Conservation (phyloP, 1,140 invertebrate genomes). For the Neodiprion virginianus region DNA sequence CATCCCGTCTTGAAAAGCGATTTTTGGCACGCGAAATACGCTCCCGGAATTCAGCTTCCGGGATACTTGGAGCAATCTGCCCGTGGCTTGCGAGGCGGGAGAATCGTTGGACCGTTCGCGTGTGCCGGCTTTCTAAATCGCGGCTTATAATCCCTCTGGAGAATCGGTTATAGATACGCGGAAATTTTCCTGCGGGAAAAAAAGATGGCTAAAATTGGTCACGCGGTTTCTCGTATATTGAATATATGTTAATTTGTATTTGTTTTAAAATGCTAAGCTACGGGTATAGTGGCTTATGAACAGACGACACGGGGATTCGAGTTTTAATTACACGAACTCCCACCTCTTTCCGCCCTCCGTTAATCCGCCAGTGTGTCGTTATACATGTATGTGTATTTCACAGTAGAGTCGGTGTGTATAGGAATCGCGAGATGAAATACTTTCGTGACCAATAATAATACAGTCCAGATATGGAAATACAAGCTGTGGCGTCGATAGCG, state of each 20-base stretch:
- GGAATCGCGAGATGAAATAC: no score
- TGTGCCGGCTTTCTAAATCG: background rate
- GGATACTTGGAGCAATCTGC: background rate
- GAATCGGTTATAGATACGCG: no score
- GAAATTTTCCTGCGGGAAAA: background rate
- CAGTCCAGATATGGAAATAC: no score
- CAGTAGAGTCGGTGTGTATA: background rate
- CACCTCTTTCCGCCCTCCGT: background rate
- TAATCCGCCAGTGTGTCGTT: background rate
- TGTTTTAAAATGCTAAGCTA: conserved; percentile 29
- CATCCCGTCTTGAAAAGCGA: no score
- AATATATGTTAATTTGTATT: conserved; percentile 41
- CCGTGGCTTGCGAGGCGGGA: background rate
- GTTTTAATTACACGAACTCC: background rate
- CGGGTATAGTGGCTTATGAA: conserved; percentile 14
- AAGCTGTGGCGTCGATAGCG: no score
- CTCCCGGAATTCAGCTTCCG: background rate
- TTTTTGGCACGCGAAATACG: background rate
- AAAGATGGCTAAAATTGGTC: background rate
- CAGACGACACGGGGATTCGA: background rate
- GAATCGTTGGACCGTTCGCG: background rate
- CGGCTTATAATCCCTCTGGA: no score
- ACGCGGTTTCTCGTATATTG: conserved; percentile 28
- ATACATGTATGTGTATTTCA: background rate
- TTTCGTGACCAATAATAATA: no score